A percentile compares a stretch with the other conserved stretches of the same genome.
Evolutionary conservation across 2,888 invertebrate species (phyloP).

Genomic region (Eubasilissa splendida): DNA sequence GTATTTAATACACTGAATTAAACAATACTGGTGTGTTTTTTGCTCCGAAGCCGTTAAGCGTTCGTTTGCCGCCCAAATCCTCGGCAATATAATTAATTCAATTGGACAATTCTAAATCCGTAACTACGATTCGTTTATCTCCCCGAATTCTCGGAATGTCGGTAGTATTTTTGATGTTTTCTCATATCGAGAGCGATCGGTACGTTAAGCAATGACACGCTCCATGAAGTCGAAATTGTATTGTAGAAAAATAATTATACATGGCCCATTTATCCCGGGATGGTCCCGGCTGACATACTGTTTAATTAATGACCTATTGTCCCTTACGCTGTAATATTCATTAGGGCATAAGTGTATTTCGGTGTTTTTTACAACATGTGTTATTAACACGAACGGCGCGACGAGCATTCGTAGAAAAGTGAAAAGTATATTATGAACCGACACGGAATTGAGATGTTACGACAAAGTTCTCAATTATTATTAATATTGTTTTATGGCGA

Average conservation of each 20-base stretch:
- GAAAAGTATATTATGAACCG: too few species aligned
- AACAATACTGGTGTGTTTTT: neutral
- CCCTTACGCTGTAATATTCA: conserved; percentile 43
- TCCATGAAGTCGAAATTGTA: conserved; percentile 50
- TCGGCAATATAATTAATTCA: conserved; percentile 18
- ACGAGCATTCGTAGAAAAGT: neutral
- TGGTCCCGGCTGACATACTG: conserved; percentile 39
- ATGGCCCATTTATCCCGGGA: conserved; percentile 54
- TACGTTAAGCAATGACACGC: conserved; percentile 51
- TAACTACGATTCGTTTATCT: conserved; percentile 19
- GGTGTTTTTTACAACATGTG: conserved; percentile 47
- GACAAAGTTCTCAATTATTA: too few species aligned
- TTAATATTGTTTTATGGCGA: too few species aligned
- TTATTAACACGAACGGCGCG: conserved; percentile 25
- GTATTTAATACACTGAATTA: neutral
- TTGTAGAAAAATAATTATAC: conserved; percentile 51
- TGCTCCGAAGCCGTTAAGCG: neutral
- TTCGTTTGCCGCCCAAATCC: neutral
- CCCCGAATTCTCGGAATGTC: conserved; percentile 16
- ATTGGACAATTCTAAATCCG: conserved; percentile 22
- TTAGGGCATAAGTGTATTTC: conserved; percentile 44
- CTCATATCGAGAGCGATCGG: conserved; percentile 32
- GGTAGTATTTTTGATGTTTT: conserved; percentile 34
- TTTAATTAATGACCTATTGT: conserved; percentile 58
- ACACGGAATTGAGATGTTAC: too few species aligned